phyloP scores from a whole-genome alignment of 2,797 vertebrate genomes.

The Xyrichtys novacula region DNA sequence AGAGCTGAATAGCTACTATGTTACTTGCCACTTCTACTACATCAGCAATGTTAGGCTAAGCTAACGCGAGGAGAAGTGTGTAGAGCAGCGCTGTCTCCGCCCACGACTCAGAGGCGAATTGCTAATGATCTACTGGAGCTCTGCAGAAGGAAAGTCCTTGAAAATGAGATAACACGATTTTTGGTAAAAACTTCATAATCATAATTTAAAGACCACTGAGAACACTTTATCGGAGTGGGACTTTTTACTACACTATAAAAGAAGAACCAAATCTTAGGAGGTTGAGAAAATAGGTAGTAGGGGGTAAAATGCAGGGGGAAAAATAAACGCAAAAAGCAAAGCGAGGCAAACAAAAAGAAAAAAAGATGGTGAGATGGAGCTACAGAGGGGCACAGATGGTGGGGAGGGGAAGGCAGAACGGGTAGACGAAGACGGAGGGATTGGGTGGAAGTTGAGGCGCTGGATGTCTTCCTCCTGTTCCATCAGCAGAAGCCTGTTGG shows the following conservation, averaged over 20 bases:
- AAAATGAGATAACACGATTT: too few species aligned
- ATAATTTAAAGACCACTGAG: too few species aligned
- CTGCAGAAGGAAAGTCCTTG: too few species aligned
- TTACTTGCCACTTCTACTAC: too few species aligned
- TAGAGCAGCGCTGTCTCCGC: too few species aligned
- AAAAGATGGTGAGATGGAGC: conserved; percentile 23
- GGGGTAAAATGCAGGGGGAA: conserved; percentile 8
- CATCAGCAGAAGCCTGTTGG: conserved; percentile 84
- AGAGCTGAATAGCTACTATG: too few species aligned
- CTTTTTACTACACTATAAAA: conserved; percentile 15
- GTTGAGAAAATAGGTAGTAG: conserved; percentile 21
- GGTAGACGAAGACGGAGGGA: conserved; percentile 57
- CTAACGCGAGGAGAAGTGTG: too few species aligned
- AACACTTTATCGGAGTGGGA: too few species aligned
- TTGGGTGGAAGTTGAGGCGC: conserved; percentile 53
- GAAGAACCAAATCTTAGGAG: conserved; percentile 21
- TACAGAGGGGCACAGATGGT: conserved; percentile 59
- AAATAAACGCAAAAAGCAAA: conserved; percentile 26
- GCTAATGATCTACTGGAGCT: too few species aligned
- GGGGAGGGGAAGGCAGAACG: conserved; percentile 51
- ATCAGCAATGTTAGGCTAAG: too few species aligned
- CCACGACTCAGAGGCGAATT: too few species aligned
- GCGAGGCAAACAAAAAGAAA: not conserved
- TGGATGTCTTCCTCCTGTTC: conserved; percentile 70
- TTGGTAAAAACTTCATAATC: too few species aligned